These are phyloP conservation scores for Neoaliturus tenellus DNA, from an alignment of 2,888 invertebrate species.

Conservation along the genomic window DNA sequence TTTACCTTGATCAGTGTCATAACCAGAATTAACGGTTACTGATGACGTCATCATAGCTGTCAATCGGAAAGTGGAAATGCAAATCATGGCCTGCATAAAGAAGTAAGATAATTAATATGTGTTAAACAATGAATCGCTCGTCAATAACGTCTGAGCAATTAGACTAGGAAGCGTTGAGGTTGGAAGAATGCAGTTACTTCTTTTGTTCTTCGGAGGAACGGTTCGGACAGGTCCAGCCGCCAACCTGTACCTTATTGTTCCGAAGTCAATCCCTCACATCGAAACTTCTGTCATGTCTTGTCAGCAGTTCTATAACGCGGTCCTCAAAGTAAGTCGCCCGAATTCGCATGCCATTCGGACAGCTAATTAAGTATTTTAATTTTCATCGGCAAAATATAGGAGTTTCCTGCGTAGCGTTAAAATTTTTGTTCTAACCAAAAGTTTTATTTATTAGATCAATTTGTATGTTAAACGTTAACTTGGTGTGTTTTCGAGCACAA, in stretches of 20 bases:
- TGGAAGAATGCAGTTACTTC: constrained; percentile 5
- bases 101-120: constrained; percentile 1
- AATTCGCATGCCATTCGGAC: no score
- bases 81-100: constrained; percentile 14
- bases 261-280: neutral
- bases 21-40: neutral
- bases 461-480: no score
- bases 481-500: no score
- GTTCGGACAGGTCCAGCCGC: neutral
- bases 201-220: constrained; percentile 5
- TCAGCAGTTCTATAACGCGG: no score
- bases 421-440: no score
- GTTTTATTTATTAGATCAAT: no score
- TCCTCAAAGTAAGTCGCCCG: no score
- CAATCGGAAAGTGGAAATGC: neutral
- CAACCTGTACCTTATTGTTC: neutral
- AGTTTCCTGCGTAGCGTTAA: no score
- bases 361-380: no score
- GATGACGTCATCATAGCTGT: neutral
- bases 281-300: neutral
- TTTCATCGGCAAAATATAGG: no score
- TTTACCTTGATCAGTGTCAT: no score
- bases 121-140: neutral
- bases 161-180: neutral
- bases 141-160: constrained; percentile 25